phyloP scores from a whole-genome alignment of 2,113 vertebrate genomes.

The Mormyrus iriodes region DNA sequence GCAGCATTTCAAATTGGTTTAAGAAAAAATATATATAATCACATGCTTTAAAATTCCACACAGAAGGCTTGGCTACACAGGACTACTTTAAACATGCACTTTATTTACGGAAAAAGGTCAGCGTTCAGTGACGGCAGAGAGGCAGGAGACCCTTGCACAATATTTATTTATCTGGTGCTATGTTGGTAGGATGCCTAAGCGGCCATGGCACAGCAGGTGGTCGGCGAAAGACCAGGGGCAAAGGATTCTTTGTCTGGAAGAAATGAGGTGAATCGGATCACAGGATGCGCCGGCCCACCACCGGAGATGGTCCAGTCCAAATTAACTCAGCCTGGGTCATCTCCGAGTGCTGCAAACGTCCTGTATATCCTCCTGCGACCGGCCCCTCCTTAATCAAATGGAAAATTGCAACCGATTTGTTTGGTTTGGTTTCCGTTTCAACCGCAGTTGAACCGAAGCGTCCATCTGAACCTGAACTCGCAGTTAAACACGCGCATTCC shows the following conservation, averaged over 20 bases:
- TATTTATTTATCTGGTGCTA: constrained; percentile 9
- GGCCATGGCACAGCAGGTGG: neutral
- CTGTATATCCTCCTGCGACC: neutral
- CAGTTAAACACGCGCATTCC: constrained; percentile 6
- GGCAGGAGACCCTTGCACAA: constrained; percentile 7
- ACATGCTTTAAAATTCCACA: neutral
- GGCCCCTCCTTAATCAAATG: constrained; percentile 22
- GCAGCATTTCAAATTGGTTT: neutral
- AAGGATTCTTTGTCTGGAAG: constrained; percentile 9
- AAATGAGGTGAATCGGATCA: constrained; percentile 14
- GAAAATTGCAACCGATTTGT: constrained; percentile 29
- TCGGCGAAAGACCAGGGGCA: neutral
- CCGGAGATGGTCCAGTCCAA: neutral
- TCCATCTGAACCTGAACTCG: constrained; percentile 19
- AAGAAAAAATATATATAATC: neutral
- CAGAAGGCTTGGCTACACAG: neutral
- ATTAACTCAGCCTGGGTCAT: neutral
- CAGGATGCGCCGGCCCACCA: neutral
- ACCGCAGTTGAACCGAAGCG: constrained; percentile 1
- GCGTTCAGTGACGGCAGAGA: neutral
- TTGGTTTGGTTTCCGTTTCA: constrained; percentile 22
- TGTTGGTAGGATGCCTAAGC: neutral
- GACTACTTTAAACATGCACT: neutral
- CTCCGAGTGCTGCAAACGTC: neutral
- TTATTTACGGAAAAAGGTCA: constrained; percentile 1